Percentiles rank a stretch among this genome's conserved stretches.
Evolutionary conservation across 2,113 vertebrate genomes (phyloP).

Genomic region (Dipodomys stephensi): DNA sequence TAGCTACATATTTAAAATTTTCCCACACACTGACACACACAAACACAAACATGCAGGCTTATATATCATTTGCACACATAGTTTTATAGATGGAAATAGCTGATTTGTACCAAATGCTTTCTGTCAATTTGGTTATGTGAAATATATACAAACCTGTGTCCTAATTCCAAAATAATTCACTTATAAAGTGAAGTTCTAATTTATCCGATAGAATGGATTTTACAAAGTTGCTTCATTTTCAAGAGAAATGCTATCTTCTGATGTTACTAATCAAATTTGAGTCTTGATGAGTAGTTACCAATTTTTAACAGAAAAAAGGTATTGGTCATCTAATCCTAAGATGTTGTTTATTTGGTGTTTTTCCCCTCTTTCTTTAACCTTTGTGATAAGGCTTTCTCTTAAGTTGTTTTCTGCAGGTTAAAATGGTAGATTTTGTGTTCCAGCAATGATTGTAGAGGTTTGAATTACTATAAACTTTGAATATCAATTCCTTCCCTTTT

Average conservation of each 20-base stretch:
- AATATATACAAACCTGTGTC: constrained; percentile 24
- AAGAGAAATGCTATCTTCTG: constrained; percentile 14
- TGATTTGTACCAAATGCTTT: constrained; percentile 29
- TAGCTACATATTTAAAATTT: constrained; percentile 11
- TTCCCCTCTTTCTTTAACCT: constrained; percentile 61
- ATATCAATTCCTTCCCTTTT: constrained; percentile 78
- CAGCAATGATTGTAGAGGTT: constrained; percentile 79
- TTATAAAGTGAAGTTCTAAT: constrained; percentile 52
- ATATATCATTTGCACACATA: not conserved
- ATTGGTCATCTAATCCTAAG: constrained; percentile 37
- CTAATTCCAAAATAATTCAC: constrained; percentile 48
- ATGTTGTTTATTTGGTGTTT: not conserved
- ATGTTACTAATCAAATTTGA: constrained; percentile 51
- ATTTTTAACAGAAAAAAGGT: constrained; percentile 48
- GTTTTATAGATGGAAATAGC: constrained; percentile 14
- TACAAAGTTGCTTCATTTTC: constrained; percentile 14
- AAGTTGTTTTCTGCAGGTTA: constrained; percentile 75
- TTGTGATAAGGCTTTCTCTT: constrained; percentile 75
- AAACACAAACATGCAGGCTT: not conserved
- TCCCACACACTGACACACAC: too few relatives aligned
- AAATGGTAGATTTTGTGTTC: constrained; percentile 74
- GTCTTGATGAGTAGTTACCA: constrained; percentile 55
- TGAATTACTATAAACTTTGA: constrained; percentile 82
- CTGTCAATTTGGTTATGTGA: constrained; percentile 17
- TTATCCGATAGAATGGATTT: constrained; percentile 41